phyloP scores from a whole-genome alignment of 2,888 invertebrate species.

The Linnaemya tessellans region DNA sequence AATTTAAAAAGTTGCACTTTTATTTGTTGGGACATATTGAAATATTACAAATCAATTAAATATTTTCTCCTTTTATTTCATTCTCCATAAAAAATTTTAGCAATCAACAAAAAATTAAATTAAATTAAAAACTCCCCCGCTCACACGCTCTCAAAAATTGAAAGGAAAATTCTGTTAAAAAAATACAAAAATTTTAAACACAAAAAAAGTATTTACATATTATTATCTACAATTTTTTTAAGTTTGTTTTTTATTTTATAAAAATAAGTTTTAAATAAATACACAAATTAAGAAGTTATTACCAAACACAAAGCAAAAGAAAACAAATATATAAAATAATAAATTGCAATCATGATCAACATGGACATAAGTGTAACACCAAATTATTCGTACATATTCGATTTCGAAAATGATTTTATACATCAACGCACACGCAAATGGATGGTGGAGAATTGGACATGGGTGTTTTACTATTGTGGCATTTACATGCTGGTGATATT shows the following conservation, averaged over 20 bases:
- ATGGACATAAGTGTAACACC: slow-evolving; percentile 87
- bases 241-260: slow-evolving; percentile 50
- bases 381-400: slow-evolving; percentile 97
- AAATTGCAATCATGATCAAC: slow-evolving; percentile 79
- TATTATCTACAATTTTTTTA: slow-evolving; percentile 41
- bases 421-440: slow-evolving; percentile 94
- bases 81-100: slow-evolving; percentile 30
- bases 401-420: slow-evolving; percentile 97
- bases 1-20: slow-evolving; percentile 33
- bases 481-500: slow-evolving; percentile 97
- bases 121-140: slow-evolving; percentile 1
- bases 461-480: slow-evolving; percentile 93
- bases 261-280: slow-evolving; percentile 23
- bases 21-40: no score
- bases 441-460: slow-evolving; percentile 98
- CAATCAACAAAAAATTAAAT: slow-evolving; percentile 15
- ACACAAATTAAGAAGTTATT: neutral
- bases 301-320: neutral
- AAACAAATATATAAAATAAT: neutral
- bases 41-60: neutral
- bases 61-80: slow-evolving; percentile 8
- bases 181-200: neutral
- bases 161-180: slow-evolving; percentile 5
- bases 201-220: slow-evolving; percentile 25
- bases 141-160: slow-evolving; percentile 15